A percentile compares a stretch with the other conserved stretches of the same genome.
Conservation (phyloP, 2,888 invertebrate genomes). For the Limulus polyphemus region DNA sequence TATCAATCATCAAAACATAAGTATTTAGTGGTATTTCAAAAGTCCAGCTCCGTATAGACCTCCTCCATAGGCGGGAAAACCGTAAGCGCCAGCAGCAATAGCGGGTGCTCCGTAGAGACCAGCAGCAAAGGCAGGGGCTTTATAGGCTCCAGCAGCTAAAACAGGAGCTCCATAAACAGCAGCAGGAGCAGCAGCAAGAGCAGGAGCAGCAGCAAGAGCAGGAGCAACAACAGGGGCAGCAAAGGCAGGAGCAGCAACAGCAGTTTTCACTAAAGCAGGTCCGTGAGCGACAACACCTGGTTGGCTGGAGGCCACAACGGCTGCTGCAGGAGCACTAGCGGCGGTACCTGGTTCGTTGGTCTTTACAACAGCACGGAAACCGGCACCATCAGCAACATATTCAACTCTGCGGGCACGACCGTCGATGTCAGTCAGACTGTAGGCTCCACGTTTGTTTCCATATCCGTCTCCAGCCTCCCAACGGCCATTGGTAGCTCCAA, state of each 20-base stretch:
- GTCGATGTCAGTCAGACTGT: constrained; percentile 23
- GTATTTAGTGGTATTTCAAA: no score
- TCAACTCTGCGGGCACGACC: constrained; percentile 22
- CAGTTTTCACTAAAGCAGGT: constrained; percentile 10
- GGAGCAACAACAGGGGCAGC: no score
- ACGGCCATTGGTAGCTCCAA: constrained; percentile 16
- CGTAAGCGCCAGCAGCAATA: no score
- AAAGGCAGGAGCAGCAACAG: background rate
- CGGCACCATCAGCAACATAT: constrained; percentile 18
- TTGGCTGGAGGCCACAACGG: constrained; percentile 14
- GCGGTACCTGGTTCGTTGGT: constrained; percentile 22
- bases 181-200: no score
- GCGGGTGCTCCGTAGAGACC: no score
- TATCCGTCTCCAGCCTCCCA: constrained; percentile 21
- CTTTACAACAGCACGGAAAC: constrained; percentile 17
- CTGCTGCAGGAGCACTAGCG: constrained; percentile 18
- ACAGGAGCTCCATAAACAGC: no score
- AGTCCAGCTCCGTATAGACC: no score
- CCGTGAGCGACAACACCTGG: constrained; percentile 6
- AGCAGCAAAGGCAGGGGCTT: no score
- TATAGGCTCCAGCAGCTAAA: no score
- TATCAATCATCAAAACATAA: no score
- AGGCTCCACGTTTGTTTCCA: constrained; percentile 25
- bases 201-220: no score
- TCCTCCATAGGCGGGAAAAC: no score